Evolutionary conservation across 2,888 invertebrate genomes (phyloP).

Genomic region (Hydraecia micacea): DNA sequence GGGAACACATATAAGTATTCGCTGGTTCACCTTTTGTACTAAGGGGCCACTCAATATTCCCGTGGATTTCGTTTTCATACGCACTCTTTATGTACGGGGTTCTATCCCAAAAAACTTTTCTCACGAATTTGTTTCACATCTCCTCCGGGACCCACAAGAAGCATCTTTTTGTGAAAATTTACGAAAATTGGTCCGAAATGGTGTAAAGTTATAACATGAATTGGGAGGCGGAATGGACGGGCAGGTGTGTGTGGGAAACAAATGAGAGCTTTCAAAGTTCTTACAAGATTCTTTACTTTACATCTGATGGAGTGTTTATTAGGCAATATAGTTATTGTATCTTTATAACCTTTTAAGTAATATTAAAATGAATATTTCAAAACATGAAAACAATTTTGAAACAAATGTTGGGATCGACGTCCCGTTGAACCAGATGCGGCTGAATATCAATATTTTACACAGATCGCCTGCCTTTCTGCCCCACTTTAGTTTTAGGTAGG

Average conservation of each 20-base stretch:
- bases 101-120: conserved; percentile 54
- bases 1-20: not conserved
- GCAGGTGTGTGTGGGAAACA: conserved; percentile 29
- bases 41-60: conserved; percentile 38
- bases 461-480: not conserved
- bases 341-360: not conserved
- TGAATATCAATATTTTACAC: conserved; percentile 32
- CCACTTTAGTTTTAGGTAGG: not conserved
- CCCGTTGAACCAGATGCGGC: conserved; percentile 18
- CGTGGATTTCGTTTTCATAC: conserved; percentile 47
- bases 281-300: conserved; percentile 24
- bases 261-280: conserved; percentile 33
- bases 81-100: conserved; percentile 42
- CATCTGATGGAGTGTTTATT: not conserved
- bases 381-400: not conserved
- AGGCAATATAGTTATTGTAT: not conserved
- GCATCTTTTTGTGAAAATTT: conserved; percentile 55
- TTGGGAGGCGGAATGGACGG: conserved; percentile 19
- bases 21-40: conserved; percentile 17
- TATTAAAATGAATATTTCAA: not conserved
- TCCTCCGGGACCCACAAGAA: conserved; percentile 50
- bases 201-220: conserved; percentile 44
- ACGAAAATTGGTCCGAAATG: conserved; percentile 53
- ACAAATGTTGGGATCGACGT: not conserved
- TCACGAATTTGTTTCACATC: conserved; percentile 50